Evolutionary conservation across 2,797 vertebrate species (phyloP).

Genomic region (Dryobates pubescens): DNA sequence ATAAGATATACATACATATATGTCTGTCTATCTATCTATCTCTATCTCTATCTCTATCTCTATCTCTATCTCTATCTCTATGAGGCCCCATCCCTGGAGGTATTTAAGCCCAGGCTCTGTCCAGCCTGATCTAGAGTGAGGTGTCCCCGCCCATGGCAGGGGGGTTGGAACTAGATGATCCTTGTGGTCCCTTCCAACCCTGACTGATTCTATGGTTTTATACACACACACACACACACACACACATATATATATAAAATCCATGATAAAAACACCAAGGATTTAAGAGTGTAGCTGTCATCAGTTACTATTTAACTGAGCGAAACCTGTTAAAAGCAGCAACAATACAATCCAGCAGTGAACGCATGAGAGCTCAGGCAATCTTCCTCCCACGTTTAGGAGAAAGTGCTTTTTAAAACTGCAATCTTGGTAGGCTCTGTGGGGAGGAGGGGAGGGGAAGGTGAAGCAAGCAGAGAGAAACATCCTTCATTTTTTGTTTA

Average conservation of each 20-base stretch:
- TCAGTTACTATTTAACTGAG: slow-evolving; percentile 65
- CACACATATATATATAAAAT: slow-evolving; percentile 36
- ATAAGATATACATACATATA: neutral
- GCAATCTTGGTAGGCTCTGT: slow-evolving; percentile 18
- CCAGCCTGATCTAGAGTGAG: no score
- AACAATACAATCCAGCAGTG: slow-evolving; percentile 69
- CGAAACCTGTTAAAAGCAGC: slow-evolving; percentile 51
- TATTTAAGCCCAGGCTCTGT: no score
- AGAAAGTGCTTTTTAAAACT: slow-evolving; percentile 55
- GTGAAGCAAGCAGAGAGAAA: neutral
- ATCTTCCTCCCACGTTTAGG: slow-evolving; percentile 66
- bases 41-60: no score
- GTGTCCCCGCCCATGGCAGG: no score
- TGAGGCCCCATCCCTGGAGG: no score
- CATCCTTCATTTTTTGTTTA: slow-evolving; percentile 44
- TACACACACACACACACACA: no score
- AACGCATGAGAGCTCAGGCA: slow-evolving; percentile 65
- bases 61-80: no score
- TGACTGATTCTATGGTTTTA: no score
- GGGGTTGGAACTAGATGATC: no score
- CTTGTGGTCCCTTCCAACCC: no score
- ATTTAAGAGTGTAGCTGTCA: slow-evolving; percentile 49
- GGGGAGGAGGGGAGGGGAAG: neutral
- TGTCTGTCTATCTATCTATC: no score
- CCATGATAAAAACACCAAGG: slow-evolving; percentile 24